phyloP scores from a whole-genome alignment of 64 coral and sea anemone species.

The Porites australiensis region DNA sequence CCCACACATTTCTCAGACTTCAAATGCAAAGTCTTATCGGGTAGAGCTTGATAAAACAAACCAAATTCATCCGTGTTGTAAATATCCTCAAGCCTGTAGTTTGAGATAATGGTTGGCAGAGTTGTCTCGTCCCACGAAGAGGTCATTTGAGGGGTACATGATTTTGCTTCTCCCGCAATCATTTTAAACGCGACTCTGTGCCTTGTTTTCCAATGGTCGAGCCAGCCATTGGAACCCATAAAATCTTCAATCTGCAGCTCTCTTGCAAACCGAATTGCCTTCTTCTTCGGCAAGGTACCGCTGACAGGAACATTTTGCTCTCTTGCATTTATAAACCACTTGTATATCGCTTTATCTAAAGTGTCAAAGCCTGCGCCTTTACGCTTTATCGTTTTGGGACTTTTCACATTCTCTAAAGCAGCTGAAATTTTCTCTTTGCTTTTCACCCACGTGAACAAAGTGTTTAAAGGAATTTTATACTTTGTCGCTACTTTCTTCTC shows the following conservation, averaged over 20 bases:
- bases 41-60: slow-evolving; percentile 75
- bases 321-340: slow-evolving; percentile 57
- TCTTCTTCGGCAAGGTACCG: slow-evolving; percentile 63
- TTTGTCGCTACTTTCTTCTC: slow-evolving; percentile 56
- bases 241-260: slow-evolving; percentile 73
- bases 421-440: slow-evolving; percentile 66
- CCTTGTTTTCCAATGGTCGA: slow-evolving; percentile 65
- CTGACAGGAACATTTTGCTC: slow-evolving; percentile 64
- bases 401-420: slow-evolving; percentile 67
- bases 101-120: slow-evolving; percentile 47
- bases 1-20: slow-evolving; percentile 73
- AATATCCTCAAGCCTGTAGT: slow-evolving; percentile 48
- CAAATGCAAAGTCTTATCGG: slow-evolving; percentile 67
- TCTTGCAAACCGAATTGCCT: slow-evolving; percentile 52
- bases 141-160: slow-evolving; percentile 68
- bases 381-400: slow-evolving; percentile 52
- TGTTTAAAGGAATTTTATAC: slow-evolving; percentile 65
- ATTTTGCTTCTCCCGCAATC: slow-evolving; percentile 55
- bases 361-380: slow-evolving; percentile 58
- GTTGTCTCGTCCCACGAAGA: slow-evolving; percentile 69
- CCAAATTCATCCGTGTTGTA: slow-evolving; percentile 73
- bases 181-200: slow-evolving; percentile 64
- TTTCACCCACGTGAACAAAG: slow-evolving; percentile 73
- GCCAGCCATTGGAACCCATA: slow-evolving; percentile 65
- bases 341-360: slow-evolving; percentile 60